A percentile compares a stretch with the other conserved stretches of the same genome.
Evolutionary conservation across 2,888 invertebrate species (phyloP).

Genomic region (Limnephilus auricula): DNA sequence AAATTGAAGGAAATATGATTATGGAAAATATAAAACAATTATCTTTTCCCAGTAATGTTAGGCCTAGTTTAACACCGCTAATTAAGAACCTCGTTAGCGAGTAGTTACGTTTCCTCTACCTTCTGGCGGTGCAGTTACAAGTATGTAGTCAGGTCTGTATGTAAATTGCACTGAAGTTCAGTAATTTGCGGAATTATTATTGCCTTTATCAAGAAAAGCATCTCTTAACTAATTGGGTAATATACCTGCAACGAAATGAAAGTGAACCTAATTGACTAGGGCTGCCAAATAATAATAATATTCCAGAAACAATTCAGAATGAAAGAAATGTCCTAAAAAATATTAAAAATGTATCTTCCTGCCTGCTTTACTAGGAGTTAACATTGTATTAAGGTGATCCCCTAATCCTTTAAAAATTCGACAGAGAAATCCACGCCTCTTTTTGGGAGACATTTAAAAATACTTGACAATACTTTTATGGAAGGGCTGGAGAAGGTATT

Average conservation of each 20-base stretch:
- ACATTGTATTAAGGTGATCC: too few relatives aligned
- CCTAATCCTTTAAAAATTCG: too few relatives aligned
- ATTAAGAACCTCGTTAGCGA: conserved; percentile 2
- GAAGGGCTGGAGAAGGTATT: too few relatives aligned
- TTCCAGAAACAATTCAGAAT: too few relatives aligned
- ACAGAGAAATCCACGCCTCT: too few relatives aligned
- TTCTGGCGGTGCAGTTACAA: not conserved
- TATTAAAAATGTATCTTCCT: too few relatives aligned
- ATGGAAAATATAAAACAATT: not conserved
- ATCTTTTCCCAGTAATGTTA: not conserved
- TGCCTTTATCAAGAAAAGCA: not conserved
- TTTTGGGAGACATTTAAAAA: too few relatives aligned
- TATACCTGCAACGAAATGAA: not conserved
- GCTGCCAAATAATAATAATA: not conserved
- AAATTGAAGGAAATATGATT: not conserved
- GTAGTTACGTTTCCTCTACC: not conserved
- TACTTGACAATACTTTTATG: too few relatives aligned
- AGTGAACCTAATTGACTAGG: not conserved
- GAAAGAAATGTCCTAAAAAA: too few relatives aligned
- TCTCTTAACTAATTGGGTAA: conserved; percentile 2
- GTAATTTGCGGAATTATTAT: conserved; percentile 2
- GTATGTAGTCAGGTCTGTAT: not conserved
- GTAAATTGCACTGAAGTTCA: not conserved
- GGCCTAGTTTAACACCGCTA: not conserved
- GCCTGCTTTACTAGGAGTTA: too few relatives aligned